phyloP scores from a whole-genome alignment of 2,113 vertebrate species.

The Engystomops pustulosus region DNA sequence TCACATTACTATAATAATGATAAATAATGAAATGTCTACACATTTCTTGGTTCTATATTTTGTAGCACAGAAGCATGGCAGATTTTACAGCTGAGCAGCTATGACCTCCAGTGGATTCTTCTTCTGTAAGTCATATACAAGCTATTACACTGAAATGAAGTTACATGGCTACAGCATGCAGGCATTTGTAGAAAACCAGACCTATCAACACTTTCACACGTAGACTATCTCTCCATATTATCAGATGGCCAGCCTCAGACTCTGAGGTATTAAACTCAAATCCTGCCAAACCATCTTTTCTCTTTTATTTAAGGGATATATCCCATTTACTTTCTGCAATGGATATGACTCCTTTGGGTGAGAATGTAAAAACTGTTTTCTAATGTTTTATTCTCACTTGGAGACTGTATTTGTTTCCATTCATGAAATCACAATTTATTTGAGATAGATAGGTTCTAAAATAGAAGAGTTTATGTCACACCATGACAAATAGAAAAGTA shows the following conservation, averaged over 20 bases:
- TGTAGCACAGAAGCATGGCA: conserved; percentile 11
- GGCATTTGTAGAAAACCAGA: not conserved
- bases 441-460: not conserved
- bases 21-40: conserved; percentile 41
- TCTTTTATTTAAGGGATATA: conserved; percentile 41
- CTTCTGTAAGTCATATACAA: not conserved
- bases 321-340: conserved; percentile 42
- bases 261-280: conserved; percentile 44
- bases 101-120: conserved; percentile 30
- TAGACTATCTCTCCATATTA: not conserved
- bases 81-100: conserved; percentile 29
- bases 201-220: not conserved
- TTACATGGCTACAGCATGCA: not conserved
- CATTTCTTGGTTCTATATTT: not conserved
- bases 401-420: not conserved
- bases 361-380: conserved; percentile 42
- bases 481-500: not conserved
- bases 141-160: not conserved
- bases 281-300: conserved; percentile 8
- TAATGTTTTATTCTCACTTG: conserved; percentile 16
- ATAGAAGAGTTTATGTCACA: conserved; percentile 19
- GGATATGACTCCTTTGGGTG: conserved; percentile 46
- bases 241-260: not conserved
- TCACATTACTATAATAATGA: conserved; percentile 54
- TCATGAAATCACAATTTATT: conserved; percentile 39